Conservation (phyloP, 2,113 vertebrate genomes). For the Lagopus muta region DNA sequence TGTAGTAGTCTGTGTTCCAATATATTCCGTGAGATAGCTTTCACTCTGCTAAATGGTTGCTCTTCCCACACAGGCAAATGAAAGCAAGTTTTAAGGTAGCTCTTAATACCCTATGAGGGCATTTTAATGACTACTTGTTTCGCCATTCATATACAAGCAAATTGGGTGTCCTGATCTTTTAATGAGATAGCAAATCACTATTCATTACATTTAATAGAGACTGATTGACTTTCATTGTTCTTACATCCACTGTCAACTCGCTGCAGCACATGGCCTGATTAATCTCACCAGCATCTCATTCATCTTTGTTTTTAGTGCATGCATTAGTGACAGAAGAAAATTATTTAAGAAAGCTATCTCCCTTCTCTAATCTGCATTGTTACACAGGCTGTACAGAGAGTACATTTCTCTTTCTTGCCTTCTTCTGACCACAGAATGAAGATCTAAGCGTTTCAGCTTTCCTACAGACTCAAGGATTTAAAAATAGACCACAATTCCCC, state of each 20-base stretch:
- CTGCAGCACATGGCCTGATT: not conserved
- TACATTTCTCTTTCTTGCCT: not conserved
- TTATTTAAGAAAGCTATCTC: conserved; percentile 15
- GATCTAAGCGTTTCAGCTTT: conserved; percentile 46
- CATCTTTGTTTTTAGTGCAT: not conserved
- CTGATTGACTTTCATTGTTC: conserved; percentile 38
- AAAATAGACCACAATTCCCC: not conserved
- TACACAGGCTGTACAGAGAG: not conserved
- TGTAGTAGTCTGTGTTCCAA: not conserved
- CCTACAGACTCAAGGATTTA: not conserved
- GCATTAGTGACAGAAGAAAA: not conserved
- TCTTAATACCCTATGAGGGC: not conserved
- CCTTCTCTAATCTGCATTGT: not conserved
- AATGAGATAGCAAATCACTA: conserved; percentile 44
- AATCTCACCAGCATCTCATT: conserved; percentile 34
- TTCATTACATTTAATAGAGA: conserved; percentile 34
- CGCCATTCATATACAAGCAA: conserved; percentile 14
- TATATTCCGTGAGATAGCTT: not conserved
- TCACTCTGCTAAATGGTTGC: not conserved
- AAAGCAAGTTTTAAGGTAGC: not conserved
- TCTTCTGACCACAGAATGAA: conserved; percentile 23
- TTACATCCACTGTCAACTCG: not conserved
- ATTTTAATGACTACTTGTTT: conserved; percentile 36
- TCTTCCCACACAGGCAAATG: not conserved
- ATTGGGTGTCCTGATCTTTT: not conserved